Percentiles rank a stretch among this genome's conserved stretches.
Conservation (phyloP, 2,113 vertebrate species). For the Paratilapia polleni region DNA sequence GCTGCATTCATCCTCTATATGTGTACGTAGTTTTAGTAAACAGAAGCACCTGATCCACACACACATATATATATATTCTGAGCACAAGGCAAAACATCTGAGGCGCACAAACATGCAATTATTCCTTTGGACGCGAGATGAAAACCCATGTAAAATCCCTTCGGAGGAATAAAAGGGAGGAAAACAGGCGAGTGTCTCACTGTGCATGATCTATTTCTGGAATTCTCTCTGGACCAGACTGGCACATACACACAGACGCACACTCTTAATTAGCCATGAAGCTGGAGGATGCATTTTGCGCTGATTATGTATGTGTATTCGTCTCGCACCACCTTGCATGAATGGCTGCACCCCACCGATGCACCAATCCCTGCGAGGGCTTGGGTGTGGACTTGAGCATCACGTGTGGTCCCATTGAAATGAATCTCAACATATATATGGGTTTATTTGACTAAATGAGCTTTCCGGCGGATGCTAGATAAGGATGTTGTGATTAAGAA, state of each 20-base stretch:
- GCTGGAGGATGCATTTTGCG: constrained; percentile 44
- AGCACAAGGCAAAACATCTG: constrained; percentile 30
- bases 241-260: constrained; percentile 40
- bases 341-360: constrained; percentile 30
- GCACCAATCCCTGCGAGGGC: constrained; percentile 40
- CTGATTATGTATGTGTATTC: constrained; percentile 33
- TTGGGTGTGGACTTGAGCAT: constrained; percentile 32
- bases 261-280: constrained; percentile 56
- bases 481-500: too few relatives aligned
- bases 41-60: constrained; percentile 34
- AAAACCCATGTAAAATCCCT: constrained; percentile 68
- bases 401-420: constrained; percentile 25
- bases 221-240: constrained; percentile 68
- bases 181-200: constrained; percentile 62
- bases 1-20: neutral
- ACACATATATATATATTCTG: constrained; percentile 21
- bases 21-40: constrained; percentile 9
- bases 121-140: constrained; percentile 57
- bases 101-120: constrained; percentile 57
- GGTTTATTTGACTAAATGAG: constrained; percentile 3
- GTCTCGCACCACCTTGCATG: constrained; percentile 52
- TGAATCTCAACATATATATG: neutral
- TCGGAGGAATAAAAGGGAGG: constrained; percentile 57
- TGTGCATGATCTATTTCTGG: constrained; percentile 74
- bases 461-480: neutral